Evolutionary conservation across 1,140 invertebrate genomes (phyloP).

Genomic region (Drosophila malerkotliana): DNA sequence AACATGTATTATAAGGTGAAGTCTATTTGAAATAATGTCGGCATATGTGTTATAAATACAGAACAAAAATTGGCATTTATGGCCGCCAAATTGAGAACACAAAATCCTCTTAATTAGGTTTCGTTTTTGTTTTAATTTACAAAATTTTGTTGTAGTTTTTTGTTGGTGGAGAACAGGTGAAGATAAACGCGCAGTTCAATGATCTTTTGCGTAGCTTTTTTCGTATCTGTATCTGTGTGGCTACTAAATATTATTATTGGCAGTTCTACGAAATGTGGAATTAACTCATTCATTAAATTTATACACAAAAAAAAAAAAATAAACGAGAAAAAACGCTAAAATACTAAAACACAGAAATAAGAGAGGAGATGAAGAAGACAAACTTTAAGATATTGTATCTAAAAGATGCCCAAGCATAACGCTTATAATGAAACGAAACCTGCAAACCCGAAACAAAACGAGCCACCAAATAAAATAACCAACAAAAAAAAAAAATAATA

Average conservation of each 20-base stretch:
- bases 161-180: constrained; percentile 21
- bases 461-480: constrained; percentile 25
- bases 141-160: background rate
- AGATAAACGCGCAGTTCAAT: constrained; percentile 48
- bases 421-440: constrained; percentile 48
- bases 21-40: background rate
- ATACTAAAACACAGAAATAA: constrained; percentile 1
- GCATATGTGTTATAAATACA: background rate
- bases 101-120: constrained; percentile 1
- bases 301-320: constrained; percentile 56
- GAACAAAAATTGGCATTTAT: background rate
- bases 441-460: background rate
- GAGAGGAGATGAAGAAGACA: background rate
- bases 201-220: constrained; percentile 32
- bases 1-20: background rate
- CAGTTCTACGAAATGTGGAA: constrained; percentile 64
- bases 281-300: constrained; percentile 77
- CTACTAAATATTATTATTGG: constrained; percentile 67
- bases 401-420: constrained; percentile 54
- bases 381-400: constrained; percentile 1
- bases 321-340: constrained; percentile 32
- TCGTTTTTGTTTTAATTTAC: background rate
- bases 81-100: background rate
- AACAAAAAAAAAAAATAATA: constrained; percentile 19
- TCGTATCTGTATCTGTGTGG: constrained; percentile 23